Evolutionary conservation across 2,113 vertebrate genomes (phyloP).

Genomic region (Ploceus nigricollis): DNA sequence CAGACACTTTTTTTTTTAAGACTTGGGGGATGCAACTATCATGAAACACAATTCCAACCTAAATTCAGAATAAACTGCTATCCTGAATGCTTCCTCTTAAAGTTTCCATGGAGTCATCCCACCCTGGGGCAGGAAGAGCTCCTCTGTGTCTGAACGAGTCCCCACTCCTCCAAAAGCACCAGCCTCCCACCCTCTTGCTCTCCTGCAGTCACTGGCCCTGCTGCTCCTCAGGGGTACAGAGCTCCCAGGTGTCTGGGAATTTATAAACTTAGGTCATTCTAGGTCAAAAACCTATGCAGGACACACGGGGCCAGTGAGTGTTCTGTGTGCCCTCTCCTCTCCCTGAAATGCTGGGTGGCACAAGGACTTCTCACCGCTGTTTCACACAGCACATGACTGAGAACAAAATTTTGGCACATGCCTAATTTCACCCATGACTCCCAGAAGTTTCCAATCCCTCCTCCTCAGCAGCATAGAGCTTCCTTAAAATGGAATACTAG

Average conservation of each 20-base stretch:
- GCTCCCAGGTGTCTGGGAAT: not conserved
- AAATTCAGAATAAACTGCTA: not conserved
- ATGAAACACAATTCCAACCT: not conserved
- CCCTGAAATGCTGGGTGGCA: not conserved
- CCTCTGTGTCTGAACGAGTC: not conserved
- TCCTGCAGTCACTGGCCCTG: not conserved
- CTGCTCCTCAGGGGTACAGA: not conserved
- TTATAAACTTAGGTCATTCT: not conserved
- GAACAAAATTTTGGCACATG: not conserved
- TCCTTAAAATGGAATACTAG: not conserved
- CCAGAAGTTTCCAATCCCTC: not conserved
- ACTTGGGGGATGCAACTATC: not conserved
- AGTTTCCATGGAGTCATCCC: not conserved
- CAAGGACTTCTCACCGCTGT: not conserved
- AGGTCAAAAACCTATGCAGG: not conserved
- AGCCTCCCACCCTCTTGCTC: not conserved
- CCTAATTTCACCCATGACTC: not conserved
- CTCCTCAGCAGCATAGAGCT: not conserved
- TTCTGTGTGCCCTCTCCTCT: not conserved
- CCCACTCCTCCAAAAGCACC: not conserved
- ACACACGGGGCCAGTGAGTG: not conserved
- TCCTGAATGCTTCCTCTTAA: not conserved
- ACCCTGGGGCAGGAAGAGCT: rapidly evolving
- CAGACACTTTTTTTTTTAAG: not conserved
- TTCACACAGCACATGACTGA: not conserved